Evolutionary conservation across 2,113 vertebrate species (phyloP), one percentile per base, ranked within the genome.

Genomic region (Bothrops jararaca): DNA sequence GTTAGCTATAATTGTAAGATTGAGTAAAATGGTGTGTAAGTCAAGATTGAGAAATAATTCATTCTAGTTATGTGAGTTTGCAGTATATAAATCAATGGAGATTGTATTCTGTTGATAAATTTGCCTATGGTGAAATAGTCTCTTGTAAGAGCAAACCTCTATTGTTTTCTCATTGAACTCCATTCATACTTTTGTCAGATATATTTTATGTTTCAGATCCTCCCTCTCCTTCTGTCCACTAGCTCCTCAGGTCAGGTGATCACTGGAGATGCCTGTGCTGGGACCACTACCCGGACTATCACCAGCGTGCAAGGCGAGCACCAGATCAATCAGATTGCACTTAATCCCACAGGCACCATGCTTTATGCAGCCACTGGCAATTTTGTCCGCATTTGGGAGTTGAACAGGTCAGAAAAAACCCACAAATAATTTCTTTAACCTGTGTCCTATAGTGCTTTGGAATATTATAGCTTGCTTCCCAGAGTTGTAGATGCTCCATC

Each of bases 291-390:
- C 1, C 99, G 99, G 23, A 98, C 98, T 0, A 98, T 99, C 94
- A 98, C 98, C 93, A 98, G 98, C 0, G 97, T 98, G 20, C 99
- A 98, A 96, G 99, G 98, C 0, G 99, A 99, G 95, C 98, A 98
- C 96, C 99, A 99, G 96, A 99, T 99, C 96, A 99, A 99, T 97
- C 99, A 99, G 97, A 99, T 99, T 1, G 98, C 98, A 1, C 98
- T 99, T 90, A 99, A 99, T 96, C 98, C 98, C 1, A 96, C 98
- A 0, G 99, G 99, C 91, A 98, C 98, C 80, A 96, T 97, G 92
- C 98, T 99, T 5, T 99, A 99, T 0, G 98, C 98, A 0, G 99
- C 99, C 0, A 97, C 99, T 0, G 99, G 99, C 1, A 99, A 99
- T 86, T 97, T 98, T 0, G 99, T 99, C 52, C 98, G 99, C 48